phyloP scores from a whole-genome alignment of 2,888 invertebrate species.

The Drosophila percnosoma region DNA sequence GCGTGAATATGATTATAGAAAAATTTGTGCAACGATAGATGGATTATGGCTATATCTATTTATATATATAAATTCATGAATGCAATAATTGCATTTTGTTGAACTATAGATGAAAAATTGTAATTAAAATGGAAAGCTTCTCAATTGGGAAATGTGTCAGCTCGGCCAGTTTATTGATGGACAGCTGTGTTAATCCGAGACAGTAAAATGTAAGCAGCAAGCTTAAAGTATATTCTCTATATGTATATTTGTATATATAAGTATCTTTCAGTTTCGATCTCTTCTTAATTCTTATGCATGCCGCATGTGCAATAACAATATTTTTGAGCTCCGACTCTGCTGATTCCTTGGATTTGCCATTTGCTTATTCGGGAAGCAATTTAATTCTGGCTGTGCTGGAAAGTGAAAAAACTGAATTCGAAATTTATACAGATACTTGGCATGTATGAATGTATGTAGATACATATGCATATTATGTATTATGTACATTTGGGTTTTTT shows the following conservation, averaged over 20 bases:
- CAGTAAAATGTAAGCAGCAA: neutral
- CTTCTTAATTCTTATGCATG: constrained; percentile 66
- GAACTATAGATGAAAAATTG: neutral
- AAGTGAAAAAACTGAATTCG: constrained; percentile 46
- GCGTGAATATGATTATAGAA: neutral
- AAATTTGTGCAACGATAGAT: neutral
- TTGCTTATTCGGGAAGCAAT: constrained; percentile 38
- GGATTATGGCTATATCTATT: neutral
- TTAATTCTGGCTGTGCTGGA: constrained; percentile 30
- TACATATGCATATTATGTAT: neutral
- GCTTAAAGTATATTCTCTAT: neutral
- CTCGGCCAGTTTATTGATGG: no score
- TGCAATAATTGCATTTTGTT: neutral
- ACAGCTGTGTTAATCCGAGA: neutral
- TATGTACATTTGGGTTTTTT: constrained; percentile 12
- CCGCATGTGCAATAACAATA: constrained; percentile 74
- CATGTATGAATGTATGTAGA: constrained; percentile 17
- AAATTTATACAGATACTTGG: constrained; percentile 60
- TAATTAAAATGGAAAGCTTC: neutral
- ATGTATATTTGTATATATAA: neutral
- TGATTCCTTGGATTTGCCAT: constrained; percentile 63
- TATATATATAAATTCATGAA: neutral
- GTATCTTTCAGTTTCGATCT: neutral
- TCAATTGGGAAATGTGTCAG: neutral
- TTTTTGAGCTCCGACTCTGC: constrained; percentile 49